Evolutionary conservation across 2,888 invertebrate genomes (phyloP).

Genomic region (Volucella zonaria): DNA sequence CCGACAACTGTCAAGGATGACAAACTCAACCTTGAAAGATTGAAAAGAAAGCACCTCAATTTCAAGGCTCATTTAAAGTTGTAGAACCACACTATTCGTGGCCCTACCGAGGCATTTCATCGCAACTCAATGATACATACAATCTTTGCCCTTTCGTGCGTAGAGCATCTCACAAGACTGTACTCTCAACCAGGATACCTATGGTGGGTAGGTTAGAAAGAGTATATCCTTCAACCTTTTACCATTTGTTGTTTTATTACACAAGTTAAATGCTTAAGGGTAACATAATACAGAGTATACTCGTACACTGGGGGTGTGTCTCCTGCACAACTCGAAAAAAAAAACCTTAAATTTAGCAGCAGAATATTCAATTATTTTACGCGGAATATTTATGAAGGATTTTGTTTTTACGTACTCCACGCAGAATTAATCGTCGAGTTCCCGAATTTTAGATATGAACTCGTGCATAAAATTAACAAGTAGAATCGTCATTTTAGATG

Average conservation of each 20-base stretch:
- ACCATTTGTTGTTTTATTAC: conserved; percentile 11
- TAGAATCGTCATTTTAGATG: neutral
- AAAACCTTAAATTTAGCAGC: neutral
- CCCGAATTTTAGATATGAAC: conserved; percentile 3
- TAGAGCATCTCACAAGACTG: neutral
- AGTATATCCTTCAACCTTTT: neutral
- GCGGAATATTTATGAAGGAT: conserved; percentile 1
- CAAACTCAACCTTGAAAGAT: conserved; percentile 39
- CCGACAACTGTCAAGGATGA: conserved; percentile 37
- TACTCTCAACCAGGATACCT: no score
- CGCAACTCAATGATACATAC: conserved; percentile 40
- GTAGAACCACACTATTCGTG: conserved; percentile 36
- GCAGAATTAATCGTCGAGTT: conserved; percentile 20
- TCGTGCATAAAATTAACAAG: conserved; percentile 25
- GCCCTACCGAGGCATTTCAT: conserved; percentile 21
- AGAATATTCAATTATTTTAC: conserved; percentile 38
- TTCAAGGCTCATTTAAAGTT: conserved; percentile 53
- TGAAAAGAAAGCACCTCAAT: conserved; percentile 47
- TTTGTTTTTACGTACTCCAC: conserved; percentile 12
- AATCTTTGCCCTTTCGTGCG: conserved; percentile 37
- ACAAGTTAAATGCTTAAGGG: conserved; percentile 20
- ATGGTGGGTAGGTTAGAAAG: neutral
- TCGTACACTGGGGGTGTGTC: neutral
- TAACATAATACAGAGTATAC: conserved; percentile 1
- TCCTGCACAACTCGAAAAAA: no score